phyloP scores from a whole-genome alignment of 1,140 invertebrate genomes.

The Leucophenga varia region DNA sequence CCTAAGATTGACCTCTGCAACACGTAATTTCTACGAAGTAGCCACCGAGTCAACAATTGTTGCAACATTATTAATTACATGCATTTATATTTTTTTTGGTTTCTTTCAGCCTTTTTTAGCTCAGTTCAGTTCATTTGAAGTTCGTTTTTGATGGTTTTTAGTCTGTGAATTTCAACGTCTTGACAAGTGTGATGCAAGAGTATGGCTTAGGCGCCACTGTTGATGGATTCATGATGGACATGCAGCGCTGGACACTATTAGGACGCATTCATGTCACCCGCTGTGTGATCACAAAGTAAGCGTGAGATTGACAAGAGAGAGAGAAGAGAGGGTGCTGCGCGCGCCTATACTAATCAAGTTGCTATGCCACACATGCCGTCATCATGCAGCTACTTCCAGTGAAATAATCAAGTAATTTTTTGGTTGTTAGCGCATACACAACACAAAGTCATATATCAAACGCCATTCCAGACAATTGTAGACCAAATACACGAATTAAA shows the following conservation, averaged over 20 bases:
- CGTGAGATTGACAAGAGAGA: slow-evolving; percentile 8
- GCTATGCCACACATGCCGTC: slow-evolving; percentile 21
- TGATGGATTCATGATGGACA: slow-evolving; percentile 45
- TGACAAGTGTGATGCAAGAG: slow-evolving; percentile 47
- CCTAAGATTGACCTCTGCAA: too few relatives aligned
- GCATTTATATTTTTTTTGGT: slow-evolving; percentile 26
- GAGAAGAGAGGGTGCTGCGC: background rate
- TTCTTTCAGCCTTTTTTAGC: background rate
- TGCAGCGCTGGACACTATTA: slow-evolving; percentile 36
- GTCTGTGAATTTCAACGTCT: background rate
- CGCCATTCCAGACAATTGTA: too few relatives aligned
- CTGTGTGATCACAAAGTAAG: slow-evolving; percentile 34
- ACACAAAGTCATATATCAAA: too few relatives aligned
- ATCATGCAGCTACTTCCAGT: too few relatives aligned
- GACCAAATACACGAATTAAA: too few relatives aligned
- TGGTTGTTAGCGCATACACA: too few relatives aligned
- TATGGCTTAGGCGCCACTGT: slow-evolving; percentile 47
- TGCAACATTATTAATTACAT: slow-evolving; percentile 49
- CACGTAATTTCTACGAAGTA: slow-evolving; percentile 23
- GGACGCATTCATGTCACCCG: slow-evolving; percentile 52
- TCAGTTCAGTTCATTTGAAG: slow-evolving; percentile 21
- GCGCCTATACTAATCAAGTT: too few relatives aligned
- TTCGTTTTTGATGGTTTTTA: background rate
- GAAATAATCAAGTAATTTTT: too few relatives aligned
- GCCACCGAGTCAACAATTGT: slow-evolving; percentile 35